Conservation (phyloP, 2,113 vertebrate species). For the Gasterosteus aculeatus region DNA sequence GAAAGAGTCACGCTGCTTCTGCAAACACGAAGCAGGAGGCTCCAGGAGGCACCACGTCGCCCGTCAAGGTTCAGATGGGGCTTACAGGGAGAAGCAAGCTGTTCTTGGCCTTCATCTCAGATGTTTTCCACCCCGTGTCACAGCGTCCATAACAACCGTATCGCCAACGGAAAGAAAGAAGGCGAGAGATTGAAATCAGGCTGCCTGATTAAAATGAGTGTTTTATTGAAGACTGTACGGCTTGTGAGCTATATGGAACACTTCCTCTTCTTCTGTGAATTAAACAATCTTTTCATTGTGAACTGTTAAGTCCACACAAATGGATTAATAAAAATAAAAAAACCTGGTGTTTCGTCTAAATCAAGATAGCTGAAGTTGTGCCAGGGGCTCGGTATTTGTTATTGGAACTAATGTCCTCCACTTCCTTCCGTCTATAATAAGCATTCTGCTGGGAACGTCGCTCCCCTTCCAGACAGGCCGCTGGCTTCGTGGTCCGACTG, state of each 20-base stretch:
- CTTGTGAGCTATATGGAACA: too few species aligned
- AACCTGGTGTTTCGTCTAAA: background rate
- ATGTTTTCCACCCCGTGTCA: constrained; percentile 45
- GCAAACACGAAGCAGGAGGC: constrained; percentile 32
- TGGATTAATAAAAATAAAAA: background rate
- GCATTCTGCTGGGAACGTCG: constrained; percentile 43
- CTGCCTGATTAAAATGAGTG: background rate
- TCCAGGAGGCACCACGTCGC: background rate
- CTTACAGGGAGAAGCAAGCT: too few species aligned
- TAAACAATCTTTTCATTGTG: too few species aligned
- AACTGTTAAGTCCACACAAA: too few species aligned
- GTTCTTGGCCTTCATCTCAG: constrained; percentile 47
- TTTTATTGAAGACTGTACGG: background rate
- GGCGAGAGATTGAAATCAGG: background rate
- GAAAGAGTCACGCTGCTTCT: constrained; percentile 13
- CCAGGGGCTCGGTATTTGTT: constrained; percentile 33
- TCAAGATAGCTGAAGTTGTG: background rate
- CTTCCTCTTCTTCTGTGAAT: too few species aligned
- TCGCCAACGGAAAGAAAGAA: background rate
- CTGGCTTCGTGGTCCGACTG: constrained; percentile 22
- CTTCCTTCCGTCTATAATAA: constrained; percentile 59
- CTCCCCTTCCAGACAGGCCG: constrained; percentile 27
- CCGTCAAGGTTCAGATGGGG: constrained; percentile 11
- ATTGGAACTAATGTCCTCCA: constrained; percentile 30
- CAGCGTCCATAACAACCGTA: constrained; percentile 2